Percentiles rank a stretch among this genome's conserved stretches.
Evolutionary conservation across 2,113 vertebrate species (phyloP).

Genomic region (Limnothrissa miodon): DNA sequence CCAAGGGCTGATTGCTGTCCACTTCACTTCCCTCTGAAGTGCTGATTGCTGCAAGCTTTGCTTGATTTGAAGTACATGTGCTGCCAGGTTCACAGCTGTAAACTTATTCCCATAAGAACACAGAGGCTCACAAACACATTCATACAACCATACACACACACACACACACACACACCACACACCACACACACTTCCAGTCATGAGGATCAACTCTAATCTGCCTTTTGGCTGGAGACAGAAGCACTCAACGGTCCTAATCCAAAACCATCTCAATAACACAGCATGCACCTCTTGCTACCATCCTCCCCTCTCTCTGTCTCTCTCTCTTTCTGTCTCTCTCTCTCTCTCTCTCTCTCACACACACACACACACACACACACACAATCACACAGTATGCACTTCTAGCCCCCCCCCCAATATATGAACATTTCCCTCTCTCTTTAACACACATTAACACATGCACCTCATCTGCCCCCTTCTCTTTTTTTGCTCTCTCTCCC

Average conservation of each 20-base stretch:
- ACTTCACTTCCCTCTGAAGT: background rate
- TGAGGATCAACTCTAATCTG: constrained; percentile 44
- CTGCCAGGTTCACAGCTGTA: background rate
- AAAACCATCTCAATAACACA: constrained; percentile 3
- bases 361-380: too few species aligned
- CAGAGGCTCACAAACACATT: constrained; percentile 6
- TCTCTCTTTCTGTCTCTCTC: background rate
- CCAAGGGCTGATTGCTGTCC: background rate
- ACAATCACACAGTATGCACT: too few species aligned
- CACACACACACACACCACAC: constrained; percentile 24
- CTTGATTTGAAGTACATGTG: background rate
- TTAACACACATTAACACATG: too few species aligned
- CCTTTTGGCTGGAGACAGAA: constrained; percentile 34
- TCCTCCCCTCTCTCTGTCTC: background rate
- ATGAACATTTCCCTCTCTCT: too few species aligned
- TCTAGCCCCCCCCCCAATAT: too few species aligned
- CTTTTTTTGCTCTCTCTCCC: too few species aligned
- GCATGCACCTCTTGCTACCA: background rate
- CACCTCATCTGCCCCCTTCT: too few species aligned
- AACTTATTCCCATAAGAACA: background rate
- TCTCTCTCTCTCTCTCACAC: background rate
- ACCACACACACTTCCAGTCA: constrained; percentile 43
- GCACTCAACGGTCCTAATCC: constrained; percentile 22
- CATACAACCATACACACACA: constrained; percentile 36
- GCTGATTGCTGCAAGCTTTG: background rate